Percentiles rank a stretch among this genome's conserved stretches.
phyloP scores from a whole-genome alignment of 2,888 invertebrate genomes.

The Drosophila incognita region DNA sequence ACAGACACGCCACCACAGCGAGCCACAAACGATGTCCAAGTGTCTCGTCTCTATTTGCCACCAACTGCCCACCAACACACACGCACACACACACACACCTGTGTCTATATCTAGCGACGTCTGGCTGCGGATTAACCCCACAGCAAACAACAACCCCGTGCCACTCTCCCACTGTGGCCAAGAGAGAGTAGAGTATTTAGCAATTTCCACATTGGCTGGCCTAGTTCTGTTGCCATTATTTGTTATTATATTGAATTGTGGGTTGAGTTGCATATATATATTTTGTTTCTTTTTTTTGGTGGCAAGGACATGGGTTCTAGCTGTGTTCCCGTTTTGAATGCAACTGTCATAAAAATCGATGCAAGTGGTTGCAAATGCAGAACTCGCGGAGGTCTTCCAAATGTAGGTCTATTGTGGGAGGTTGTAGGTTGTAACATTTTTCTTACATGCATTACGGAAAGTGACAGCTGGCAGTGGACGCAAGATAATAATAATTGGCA shows the following conservation, averaged over 20 bases:
- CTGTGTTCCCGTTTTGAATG: slow-evolving; percentile 32
- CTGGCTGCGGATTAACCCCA: slow-evolving; percentile 63
- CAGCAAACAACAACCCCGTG: slow-evolving; percentile 25
- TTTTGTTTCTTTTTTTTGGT: slow-evolving; percentile 22
- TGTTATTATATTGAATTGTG: slow-evolving; percentile 57
- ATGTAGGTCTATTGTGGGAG: slow-evolving; percentile 12
- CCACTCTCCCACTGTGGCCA: slow-evolving; percentile 18
- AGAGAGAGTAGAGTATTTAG: slow-evolving; percentile 32
- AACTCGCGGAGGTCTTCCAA: slow-evolving; percentile 15
- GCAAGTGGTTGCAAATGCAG: slow-evolving; percentile 20
- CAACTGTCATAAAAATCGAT: slow-evolving; percentile 53
- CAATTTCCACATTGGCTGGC: slow-evolving; percentile 57
- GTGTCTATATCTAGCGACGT: slow-evolving; percentile 35
- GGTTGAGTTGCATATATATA: slow-evolving; percentile 10
- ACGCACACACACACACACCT: slow-evolving; percentile 29
- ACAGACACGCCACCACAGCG: slow-evolving; percentile 50
- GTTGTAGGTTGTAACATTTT: background rate
- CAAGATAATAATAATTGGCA: too few relatives aligned
- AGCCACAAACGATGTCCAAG: slow-evolving; percentile 17
- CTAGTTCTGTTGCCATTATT: slow-evolving; percentile 67
- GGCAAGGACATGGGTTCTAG: slow-evolving; percentile 63
- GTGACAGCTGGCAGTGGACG: background rate
- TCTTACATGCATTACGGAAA: background rate
- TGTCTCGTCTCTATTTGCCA: slow-evolving; percentile 41
- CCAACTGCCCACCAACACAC: slow-evolving; percentile 1